Conservation (phyloP, 2,888 invertebrate species). For the Camponotus fellah region DNA sequence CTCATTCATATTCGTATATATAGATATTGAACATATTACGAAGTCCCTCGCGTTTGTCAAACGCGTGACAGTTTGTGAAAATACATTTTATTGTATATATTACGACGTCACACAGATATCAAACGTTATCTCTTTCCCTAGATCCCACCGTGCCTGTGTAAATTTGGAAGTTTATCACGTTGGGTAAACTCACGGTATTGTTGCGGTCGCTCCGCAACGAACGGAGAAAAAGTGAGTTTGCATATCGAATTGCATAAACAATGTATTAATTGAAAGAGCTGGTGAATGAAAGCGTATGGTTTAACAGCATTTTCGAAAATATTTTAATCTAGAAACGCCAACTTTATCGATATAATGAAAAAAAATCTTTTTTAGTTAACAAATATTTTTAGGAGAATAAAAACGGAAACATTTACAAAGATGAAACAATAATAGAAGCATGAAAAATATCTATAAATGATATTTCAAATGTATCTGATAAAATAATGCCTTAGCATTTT, state of each 20-base stretch:
- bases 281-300: constrained; percentile 52
- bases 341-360: constrained; percentile 20
- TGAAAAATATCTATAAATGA: background rate
- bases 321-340: constrained; percentile 27
- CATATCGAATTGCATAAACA: constrained; percentile 57
- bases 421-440: constrained; percentile 29
- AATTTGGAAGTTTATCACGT: constrained; percentile 57
- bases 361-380: constrained; percentile 18
- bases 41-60: constrained; percentile 42
- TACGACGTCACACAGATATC: constrained; percentile 46
- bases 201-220: constrained; percentile 43
- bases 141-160: constrained; percentile 46
- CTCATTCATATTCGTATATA: constrained; percentile 35
- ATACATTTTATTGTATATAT: constrained; percentile 57
- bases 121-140: constrained; percentile 54
- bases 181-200: constrained; percentile 56
- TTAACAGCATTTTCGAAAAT: constrained; percentile 52
- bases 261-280: constrained; percentile 54
- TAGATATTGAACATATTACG: constrained; percentile 49
- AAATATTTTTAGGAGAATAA: constrained; percentile 34
- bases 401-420: constrained; percentile 25
- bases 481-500: constrained; percentile 16
- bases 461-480: background rate
- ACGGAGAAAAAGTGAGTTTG: constrained; percentile 45
- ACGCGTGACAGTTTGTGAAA: constrained; percentile 51